A percentile compares a stretch with the other conserved stretches of the same genome.
Conservation (phyloP, 2,113 vertebrate species). For the Petroica traversi region DNA sequence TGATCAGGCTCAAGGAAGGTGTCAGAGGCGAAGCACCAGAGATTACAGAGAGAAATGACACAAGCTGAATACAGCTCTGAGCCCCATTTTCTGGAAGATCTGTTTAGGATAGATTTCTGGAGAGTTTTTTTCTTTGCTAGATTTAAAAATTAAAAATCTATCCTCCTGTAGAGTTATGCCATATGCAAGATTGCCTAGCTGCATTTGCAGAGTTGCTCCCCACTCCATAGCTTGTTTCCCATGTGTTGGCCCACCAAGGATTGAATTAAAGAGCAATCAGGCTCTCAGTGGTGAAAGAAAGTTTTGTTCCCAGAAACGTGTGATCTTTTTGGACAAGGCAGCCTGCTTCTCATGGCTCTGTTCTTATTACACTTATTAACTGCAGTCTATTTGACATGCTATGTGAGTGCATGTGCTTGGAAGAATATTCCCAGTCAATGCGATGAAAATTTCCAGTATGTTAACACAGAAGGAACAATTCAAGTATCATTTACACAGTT, state of each 20-base stretch:
- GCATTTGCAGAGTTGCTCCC: background rate
- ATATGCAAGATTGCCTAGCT: background rate
- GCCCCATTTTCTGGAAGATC: background rate
- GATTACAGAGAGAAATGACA: background rate
- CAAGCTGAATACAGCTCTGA: background rate
- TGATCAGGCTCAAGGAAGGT: background rate
- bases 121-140: background rate
- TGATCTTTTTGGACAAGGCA: background rate
- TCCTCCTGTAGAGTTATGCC: background rate
- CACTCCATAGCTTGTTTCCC: background rate
- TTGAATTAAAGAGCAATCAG: background rate
- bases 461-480: background rate
- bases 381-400: background rate
- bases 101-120: background rate
- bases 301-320: background rate
- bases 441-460: background rate
- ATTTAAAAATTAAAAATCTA: background rate
- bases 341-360: background rate
- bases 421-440: background rate
- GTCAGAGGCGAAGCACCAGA: background rate
- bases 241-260: background rate
- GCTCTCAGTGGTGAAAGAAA: background rate
- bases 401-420: background rate
- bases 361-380: background rate
- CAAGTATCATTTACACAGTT: conserved; percentile 10